Conservation (phyloP, 2,888 invertebrate species). For the Diaprepes abbreviatus region DNA sequence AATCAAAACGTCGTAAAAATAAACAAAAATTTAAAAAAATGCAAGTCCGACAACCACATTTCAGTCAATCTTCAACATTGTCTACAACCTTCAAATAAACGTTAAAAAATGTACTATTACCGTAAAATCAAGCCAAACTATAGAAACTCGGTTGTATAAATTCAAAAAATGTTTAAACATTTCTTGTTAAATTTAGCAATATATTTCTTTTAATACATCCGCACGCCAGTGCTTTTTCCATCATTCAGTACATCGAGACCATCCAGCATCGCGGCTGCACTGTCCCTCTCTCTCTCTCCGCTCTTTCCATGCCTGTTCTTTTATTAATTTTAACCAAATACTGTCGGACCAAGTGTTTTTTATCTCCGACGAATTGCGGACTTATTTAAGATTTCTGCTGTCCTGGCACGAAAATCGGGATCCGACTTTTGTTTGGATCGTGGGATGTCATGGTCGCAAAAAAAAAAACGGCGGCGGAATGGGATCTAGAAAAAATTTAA, state of each 20-base stretch:
- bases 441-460: not conserved
- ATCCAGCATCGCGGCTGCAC: constrained; percentile 24
- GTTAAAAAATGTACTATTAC: too few relatives aligned
- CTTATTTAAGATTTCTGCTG: constrained; percentile 52
- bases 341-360: constrained; percentile 62
- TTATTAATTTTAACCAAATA: constrained; percentile 64
- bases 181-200: too few relatives aligned
- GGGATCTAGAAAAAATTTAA: too few relatives aligned
- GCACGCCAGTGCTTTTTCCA: constrained; percentile 11
- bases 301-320: constrained; percentile 48
- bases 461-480: not conserved
- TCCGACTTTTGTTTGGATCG: not conserved
- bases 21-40: too few relatives aligned
- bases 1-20: too few relatives aligned
- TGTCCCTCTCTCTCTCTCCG: not conserved
- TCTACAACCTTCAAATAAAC: too few relatives aligned
- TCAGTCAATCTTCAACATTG: too few relatives aligned
- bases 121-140: too few relatives aligned
- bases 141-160: too few relatives aligned
- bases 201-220: too few relatives aligned
- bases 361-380: constrained; percentile 51
- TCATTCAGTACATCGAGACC: constrained; percentile 24
- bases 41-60: too few relatives aligned
- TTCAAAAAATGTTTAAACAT: too few relatives aligned
- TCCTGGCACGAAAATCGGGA: constrained; percentile 20